Conservation (phyloP, 2,113 vertebrate species). For the Pluvialis apricaria region DNA sequence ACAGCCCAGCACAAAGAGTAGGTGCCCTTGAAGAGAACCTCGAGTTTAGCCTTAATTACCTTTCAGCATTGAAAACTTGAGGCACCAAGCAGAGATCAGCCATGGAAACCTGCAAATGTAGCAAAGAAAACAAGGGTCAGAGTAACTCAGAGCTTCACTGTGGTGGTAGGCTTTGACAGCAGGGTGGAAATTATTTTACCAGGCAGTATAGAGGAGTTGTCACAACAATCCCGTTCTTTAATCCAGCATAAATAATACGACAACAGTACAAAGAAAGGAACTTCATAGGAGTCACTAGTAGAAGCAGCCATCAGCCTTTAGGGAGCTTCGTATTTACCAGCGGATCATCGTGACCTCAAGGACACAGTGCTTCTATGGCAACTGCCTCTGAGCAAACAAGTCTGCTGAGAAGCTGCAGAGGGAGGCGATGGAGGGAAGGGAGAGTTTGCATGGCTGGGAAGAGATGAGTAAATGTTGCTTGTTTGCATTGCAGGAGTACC, state of each 20-base stretch:
- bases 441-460: background rate
- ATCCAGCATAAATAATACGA: background rate
- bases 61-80: constrained; percentile 92
- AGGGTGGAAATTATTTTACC: background rate
- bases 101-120: constrained; percentile 87
- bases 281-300: background rate
- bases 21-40: background rate
- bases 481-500: background rate
- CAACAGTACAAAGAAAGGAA: background rate
- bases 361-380: background rate
- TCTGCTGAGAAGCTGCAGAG: background rate
- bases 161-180: background rate
- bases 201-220: background rate
- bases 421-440: background rate
- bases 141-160: background rate
- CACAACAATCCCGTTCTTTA: background rate
- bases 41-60: constrained; percentile 71
- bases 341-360: background rate
- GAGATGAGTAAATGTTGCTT: background rate
- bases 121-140: background rate
- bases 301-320: background rate
- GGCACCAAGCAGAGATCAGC: constrained; percentile 94
- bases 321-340: background rate
- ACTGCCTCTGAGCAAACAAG: background rate
- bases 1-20: background rate